Conservation (phyloP, 2,888 invertebrate species). For the Nomada hirtipes region DNA sequence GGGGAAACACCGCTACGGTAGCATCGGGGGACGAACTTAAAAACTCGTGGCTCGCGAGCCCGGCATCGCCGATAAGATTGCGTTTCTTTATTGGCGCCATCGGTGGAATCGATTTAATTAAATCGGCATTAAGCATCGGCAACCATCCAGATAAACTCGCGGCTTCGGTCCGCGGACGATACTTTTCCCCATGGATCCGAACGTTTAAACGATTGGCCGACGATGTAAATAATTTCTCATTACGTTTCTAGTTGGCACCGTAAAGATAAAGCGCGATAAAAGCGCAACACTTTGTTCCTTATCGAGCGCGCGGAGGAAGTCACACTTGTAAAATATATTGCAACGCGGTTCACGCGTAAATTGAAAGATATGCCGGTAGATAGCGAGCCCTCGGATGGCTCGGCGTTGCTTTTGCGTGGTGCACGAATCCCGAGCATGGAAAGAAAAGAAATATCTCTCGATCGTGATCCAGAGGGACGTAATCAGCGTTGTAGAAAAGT, state of each 20-base stretch:
- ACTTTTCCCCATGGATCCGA: neutral
- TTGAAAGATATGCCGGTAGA: conserved; percentile 63
- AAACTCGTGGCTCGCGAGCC: conserved; percentile 33
- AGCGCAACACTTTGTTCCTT: conserved; percentile 55
- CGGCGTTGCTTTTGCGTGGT: neutral
- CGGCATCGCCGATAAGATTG: conserved; percentile 45
- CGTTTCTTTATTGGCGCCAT: conserved; percentile 45
- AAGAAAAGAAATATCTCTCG: conserved; percentile 1
- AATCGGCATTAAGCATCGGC: conserved; percentile 49
- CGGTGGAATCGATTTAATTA: conserved; percentile 48
- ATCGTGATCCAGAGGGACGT: conserved; percentile 19
- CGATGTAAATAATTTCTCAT: conserved; percentile 65
- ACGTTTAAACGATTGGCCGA: conserved; percentile 12
- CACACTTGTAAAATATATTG: conserved; percentile 66
- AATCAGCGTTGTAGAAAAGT: conserved; percentile 13
- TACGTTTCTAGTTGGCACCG: conserved; percentile 38
- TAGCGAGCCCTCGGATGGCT: conserved; percentile 22
- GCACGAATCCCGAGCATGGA: neutral
- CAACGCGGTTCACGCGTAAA: conserved; percentile 43
- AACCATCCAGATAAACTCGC: conserved; percentile 10
- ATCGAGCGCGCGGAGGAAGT: conserved; percentile 63
- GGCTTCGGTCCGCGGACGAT: neutral
- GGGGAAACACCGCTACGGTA: conserved; percentile 12
- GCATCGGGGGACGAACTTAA: conserved; percentile 16
- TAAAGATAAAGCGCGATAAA: conserved; percentile 65